These are phyloP conservation scores for Platycercus adscitus DNA, from an alignment of 2,113 vertebrate genomes.

Conservation along the genomic window DNA sequence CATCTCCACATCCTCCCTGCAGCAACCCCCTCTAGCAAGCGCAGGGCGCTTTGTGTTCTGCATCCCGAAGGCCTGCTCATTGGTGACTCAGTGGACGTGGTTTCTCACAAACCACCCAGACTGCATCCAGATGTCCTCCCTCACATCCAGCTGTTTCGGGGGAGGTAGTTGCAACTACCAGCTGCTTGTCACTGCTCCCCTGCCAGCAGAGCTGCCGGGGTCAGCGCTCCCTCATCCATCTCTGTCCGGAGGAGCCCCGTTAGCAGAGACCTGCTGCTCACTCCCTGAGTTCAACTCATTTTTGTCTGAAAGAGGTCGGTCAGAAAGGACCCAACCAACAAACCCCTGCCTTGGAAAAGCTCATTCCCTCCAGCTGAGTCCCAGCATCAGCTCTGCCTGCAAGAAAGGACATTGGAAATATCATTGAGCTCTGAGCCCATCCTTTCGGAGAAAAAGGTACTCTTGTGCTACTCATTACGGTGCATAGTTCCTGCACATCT, in stretches of 20 bases:
- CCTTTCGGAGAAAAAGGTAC: background rate
- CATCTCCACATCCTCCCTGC: background rate
- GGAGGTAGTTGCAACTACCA: constrained; percentile 45
- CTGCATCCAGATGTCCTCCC: constrained; percentile 51
- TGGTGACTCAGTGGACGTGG: background rate
- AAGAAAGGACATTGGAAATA: background rate
- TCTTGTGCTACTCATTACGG: rapidly evolving
- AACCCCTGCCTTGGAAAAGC: background rate
- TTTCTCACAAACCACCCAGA: constrained; percentile 41
- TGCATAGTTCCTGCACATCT: background rate
- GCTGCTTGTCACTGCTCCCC: constrained; percentile 51
- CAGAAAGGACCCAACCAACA: background rate
- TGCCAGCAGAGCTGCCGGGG: constrained; percentile 5
- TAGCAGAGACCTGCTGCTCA: background rate
- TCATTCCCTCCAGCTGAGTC: background rate
- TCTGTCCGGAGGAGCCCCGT: background rate
- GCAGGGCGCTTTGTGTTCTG: background rate
- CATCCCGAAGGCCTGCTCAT: background rate
- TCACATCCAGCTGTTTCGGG: constrained; percentile 55
- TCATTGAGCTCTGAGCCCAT: rapidly evolving
- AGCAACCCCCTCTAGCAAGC: background rate
- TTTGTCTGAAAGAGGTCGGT: background rate
- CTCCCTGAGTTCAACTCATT: background rate
- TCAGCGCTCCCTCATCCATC: constrained; percentile 57
- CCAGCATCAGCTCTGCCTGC: background rate